A percentile compares a stretch with the other conserved stretches of the same genome.
Evolutionary conservation across 2,888 invertebrate genomes (phyloP).

Genomic region (Euproctis similis): DNA sequence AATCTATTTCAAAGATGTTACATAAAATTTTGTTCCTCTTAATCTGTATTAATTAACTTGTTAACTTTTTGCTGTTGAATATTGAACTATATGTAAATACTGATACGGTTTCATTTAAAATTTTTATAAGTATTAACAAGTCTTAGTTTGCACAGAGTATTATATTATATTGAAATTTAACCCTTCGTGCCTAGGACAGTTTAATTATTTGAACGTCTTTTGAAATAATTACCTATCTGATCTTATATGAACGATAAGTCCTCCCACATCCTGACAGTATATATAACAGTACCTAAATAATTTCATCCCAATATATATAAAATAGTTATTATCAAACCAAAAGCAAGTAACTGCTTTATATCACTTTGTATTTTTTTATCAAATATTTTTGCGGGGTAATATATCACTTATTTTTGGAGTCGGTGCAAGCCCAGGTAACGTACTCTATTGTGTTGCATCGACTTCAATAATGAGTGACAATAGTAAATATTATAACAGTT

Average conservation of each 20-base stretch:
- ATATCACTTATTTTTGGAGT: no score
- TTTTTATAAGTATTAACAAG: conserved; percentile 1
- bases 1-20: conserved; percentile 20
- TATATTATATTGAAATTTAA: conserved; percentile 5
- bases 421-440: no score
- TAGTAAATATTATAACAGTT: no score
- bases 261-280: conserved; percentile 7
- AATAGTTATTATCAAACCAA: no score
- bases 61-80: conserved; percentile 6
- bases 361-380: no score
- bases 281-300: no score
- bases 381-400: no score
- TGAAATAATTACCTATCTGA: conserved; percentile 4
- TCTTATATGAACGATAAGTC: not conserved
- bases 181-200: not conserved
- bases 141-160: conserved; percentile 4
- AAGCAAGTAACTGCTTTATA: no score
- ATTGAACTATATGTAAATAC: conserved; percentile 1
- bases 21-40: conserved; percentile 13
- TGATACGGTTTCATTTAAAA: not conserved
- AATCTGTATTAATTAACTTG: conserved; percentile 3
- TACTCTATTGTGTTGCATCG: no score
- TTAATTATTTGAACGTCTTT: conserved; percentile 6
- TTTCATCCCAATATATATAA: no score
- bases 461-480: no score